Base-by-base conservation (phyloP, 2,113 vertebrate genomes). In the Ophthalmolycus amberensis region DNA sequence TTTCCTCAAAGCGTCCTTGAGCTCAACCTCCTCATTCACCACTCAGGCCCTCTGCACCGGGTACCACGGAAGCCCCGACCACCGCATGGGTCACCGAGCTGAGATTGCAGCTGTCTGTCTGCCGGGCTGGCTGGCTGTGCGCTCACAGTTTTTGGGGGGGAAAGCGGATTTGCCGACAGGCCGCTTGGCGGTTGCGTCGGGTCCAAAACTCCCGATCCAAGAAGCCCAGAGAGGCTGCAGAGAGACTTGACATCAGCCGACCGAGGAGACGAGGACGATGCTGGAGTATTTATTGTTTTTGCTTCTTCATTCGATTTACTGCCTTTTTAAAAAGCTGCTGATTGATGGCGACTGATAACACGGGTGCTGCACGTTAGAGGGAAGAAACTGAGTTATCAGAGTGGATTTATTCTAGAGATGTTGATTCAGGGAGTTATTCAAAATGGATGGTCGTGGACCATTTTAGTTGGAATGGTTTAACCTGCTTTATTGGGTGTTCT, bases 111-210 rank as follows among this genome's bases (percentile, higher is more conserved):
- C 14, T 34, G 1, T 34, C 6, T 25, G 60, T 18, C 11, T 14
- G 6, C 34, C 11, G 1, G n/a, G n/a, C n/a, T n/a, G 44, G 34
- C 34, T 54, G 75, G 18, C 68, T 56, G 9, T 32, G 56, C 75
- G 74, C 67, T 14, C 62, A 10, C 14, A 27, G 70, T 42, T 5
- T 14, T 5, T 5, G n/a, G 4, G 14, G 69, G 42, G 59, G 65
- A 70, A 85, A 76, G 71, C 62, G 67, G 63, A 88, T 86, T 70
- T 79, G 29, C 77, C 73, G 66, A 48, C 72, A 72, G 84, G 76
- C 75, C 1, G 4, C 32, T 25, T 38, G 71, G 58, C 68, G 75
- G 79, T 89, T 73, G 81, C 66, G 48, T 29, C 8, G 37, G 25
- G 25, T 71, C 80, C 25, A 15, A 78, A 75, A 78, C 56, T 54